phyloP scores from a whole-genome alignment of 2,113 vertebrate species.

The Brevimyrus niger region DNA sequence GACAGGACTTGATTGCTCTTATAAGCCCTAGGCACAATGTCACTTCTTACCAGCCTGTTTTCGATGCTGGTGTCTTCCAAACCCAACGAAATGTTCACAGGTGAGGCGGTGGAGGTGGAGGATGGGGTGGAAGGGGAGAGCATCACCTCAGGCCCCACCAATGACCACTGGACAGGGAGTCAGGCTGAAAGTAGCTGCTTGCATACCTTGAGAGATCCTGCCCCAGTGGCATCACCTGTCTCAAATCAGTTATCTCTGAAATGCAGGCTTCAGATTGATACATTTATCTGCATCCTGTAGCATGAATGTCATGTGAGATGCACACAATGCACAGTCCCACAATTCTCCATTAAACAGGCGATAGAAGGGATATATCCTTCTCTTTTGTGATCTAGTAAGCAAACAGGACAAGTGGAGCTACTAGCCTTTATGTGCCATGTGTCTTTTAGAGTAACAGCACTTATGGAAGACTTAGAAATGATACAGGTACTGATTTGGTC shows the following conservation, averaged over 20 bases:
- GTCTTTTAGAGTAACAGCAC: not conserved
- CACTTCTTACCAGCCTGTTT: not conserved
- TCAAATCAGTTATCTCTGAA: not conserved
- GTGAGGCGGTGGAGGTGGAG: not conserved
- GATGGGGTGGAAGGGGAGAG: not conserved
- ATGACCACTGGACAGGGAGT: not conserved
- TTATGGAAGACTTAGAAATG: not conserved
- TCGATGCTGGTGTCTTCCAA: not conserved
- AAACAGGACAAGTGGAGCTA: not conserved
- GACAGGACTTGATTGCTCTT: not conserved
- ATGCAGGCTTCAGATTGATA: not conserved
- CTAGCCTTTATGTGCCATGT: not conserved
- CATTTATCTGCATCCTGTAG: not conserved
- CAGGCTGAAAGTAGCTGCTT: not conserved
- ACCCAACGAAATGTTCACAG: not conserved
- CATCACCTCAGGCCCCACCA: not conserved
- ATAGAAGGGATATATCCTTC: not conserved
- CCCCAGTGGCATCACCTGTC: not conserved
- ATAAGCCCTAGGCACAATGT: not conserved
- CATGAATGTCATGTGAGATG: not conserved
- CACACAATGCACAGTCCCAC: not conserved
- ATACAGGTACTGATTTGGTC: too few species aligned
- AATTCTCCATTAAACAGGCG: not conserved
- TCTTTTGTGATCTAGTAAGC: not conserved
- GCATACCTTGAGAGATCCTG: not conserved